A percentile compares a stretch with the other conserved stretches of the same genome.
Conservation (phyloP, 2,888 invertebrate species). For the Podabrus alpinus region DNA sequence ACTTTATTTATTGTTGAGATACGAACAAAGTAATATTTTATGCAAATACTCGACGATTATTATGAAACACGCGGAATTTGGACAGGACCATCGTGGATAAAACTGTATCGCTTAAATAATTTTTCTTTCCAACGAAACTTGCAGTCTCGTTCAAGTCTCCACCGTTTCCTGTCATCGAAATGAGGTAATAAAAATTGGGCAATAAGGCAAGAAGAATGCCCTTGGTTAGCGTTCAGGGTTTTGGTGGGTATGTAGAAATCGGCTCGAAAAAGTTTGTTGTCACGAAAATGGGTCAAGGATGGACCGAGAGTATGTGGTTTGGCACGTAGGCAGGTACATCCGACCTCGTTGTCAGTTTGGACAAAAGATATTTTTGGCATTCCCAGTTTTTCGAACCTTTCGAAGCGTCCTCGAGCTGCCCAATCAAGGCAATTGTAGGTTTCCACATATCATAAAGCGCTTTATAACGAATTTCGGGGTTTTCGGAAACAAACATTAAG, state of each 20-base stretch:
- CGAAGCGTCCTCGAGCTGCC: not conserved
- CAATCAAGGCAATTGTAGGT: not conserved
- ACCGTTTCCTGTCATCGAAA: not conserved
- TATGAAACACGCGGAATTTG: not conserved
- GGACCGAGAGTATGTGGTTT: not conserved
- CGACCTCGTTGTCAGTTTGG: not conserved
- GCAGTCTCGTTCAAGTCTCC: not conserved
- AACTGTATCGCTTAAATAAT: not conserved
- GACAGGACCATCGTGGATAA: not conserved
- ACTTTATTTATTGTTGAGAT: not conserved
- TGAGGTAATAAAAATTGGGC: not conserved
- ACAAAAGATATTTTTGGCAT: not conserved
- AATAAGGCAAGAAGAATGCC: not conserved
- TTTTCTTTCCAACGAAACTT: not conserved
- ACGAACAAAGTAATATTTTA: not conserved
- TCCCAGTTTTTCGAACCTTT: not conserved
- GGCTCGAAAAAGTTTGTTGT: not conserved
- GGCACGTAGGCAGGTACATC: not conserved
- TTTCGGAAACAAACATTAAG: not conserved
- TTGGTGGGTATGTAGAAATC: not conserved
- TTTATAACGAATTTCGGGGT: not conserved
- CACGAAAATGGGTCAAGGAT: not conserved
- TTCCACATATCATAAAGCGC: not conserved
- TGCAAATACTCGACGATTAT: not conserved
- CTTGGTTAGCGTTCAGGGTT: not conserved